phyloP scores from a whole-genome alignment of 1,140 invertebrate species.

The Scaptomyza hsui region DNA sequence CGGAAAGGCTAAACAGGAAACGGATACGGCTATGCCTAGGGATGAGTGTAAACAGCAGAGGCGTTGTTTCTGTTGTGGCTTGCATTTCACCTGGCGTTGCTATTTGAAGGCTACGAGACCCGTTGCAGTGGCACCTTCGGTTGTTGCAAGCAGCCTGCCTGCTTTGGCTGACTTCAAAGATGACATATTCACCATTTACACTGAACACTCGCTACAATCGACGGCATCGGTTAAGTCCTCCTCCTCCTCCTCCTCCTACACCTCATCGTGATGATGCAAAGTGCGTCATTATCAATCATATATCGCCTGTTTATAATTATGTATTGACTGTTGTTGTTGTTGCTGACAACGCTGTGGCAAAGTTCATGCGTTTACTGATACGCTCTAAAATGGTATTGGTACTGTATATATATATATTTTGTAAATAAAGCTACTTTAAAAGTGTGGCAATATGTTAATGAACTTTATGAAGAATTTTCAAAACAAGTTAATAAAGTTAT shows the following conservation, averaged over 20 bases:
- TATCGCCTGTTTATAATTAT: conserved; percentile 43
- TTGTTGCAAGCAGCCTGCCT: conserved; percentile 16
- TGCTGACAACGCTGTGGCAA: background rate
- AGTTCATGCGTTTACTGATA: conserved; percentile 23
- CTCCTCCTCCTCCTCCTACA: background rate
- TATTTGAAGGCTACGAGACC: conserved; percentile 3
- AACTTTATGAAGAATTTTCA: no score
- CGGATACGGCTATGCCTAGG: conserved; percentile 46
- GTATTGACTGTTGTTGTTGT: conserved; percentile 39
- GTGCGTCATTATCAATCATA: conserved; percentile 52
- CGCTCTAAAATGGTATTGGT: background rate
- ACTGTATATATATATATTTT: background rate
- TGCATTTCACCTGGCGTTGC: conserved; percentile 57
- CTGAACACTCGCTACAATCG: conserved; percentile 26
- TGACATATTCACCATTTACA: conserved; percentile 44
- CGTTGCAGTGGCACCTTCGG: background rate
- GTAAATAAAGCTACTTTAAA: conserved; percentile 3
- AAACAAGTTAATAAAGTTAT: background rate
- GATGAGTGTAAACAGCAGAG: conserved; percentile 8
- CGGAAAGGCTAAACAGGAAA: background rate
- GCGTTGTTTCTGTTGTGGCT: conserved; percentile 45
- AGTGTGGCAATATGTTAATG: no score
- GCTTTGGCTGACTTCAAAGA: conserved; percentile 28
- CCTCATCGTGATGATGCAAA: conserved; percentile 26
- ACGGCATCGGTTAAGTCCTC: conserved; percentile 58